phyloP scores from a whole-genome alignment of 2,113 vertebrate species.

The Leuciscus idus region DNA sequence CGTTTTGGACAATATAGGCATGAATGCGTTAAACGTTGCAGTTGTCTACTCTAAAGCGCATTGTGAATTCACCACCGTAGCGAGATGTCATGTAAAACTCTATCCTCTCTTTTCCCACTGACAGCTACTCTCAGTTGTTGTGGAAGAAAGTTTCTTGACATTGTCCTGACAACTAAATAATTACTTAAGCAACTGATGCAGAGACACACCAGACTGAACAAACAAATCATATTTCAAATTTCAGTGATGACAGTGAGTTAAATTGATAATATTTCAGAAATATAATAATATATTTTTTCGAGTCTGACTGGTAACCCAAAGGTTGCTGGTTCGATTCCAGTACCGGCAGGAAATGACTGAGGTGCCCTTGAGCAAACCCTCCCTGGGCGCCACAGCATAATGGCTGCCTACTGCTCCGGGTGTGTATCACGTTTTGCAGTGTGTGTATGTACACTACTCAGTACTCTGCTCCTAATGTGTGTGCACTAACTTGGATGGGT shows the following conservation, averaged over 20 bases:
- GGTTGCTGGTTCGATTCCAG: no score
- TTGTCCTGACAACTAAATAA: neutral
- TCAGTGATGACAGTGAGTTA: neutral
- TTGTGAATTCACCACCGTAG: neutral
- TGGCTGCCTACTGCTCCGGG: no score
- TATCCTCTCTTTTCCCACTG: neutral
- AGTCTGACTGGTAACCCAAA: no score
- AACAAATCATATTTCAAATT: neutral
- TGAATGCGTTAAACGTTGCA: neutral
- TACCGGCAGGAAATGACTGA: no score
- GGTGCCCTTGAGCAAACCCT: no score
- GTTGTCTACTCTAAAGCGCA: neutral
- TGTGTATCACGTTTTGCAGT: no score
- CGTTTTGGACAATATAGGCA: neutral
- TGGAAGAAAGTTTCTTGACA: neutral
- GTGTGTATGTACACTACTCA: no score
- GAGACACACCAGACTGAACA: neutral
- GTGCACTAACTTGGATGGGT: no score
- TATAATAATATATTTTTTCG: no score
- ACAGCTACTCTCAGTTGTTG: neutral
- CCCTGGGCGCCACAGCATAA: no score
- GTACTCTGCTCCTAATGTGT: no score
- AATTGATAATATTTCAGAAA: no score
- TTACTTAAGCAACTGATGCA: neutral
- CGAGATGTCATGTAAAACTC: neutral